A percentile compares a stretch with the other conserved stretches of the same genome.
These are phyloP conservation scores for Antigone vipio DNA, from an alignment of 2,113 vertebrate species.

Conservation along the genomic window DNA sequence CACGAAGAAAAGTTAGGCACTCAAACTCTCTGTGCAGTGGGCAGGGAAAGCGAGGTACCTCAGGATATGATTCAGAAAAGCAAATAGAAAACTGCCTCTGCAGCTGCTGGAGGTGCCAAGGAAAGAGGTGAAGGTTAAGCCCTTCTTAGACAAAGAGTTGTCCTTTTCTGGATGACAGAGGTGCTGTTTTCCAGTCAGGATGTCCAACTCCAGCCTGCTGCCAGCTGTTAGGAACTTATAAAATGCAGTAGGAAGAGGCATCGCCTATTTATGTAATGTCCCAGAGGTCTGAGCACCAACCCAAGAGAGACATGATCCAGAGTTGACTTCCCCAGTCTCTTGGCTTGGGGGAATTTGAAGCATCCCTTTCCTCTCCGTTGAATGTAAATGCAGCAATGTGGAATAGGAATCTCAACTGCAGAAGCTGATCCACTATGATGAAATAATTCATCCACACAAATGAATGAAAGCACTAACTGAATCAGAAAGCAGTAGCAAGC, in stretches of 20 bases:
- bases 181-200: not conserved
- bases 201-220: not conserved
- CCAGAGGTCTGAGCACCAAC: not conserved
- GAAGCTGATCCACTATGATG: not conserved
- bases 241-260: conserved; percentile 4
- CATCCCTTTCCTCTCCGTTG: not conserved
- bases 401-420: not conserved
- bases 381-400: not conserved
- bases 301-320: not conserved
- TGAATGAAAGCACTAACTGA: not conserved
- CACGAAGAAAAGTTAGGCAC: not conserved
- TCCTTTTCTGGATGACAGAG: not conserved
- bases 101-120: not conserved
- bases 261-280: not conserved
- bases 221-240: not conserved
- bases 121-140: not conserved
- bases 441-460: not conserved
- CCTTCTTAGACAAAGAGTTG: not conserved
- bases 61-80: not conserved
- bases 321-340: not conserved
- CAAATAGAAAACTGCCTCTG: not conserved
- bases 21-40: not conserved
- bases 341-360: not conserved
- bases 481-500: not conserved
- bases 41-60: not conserved